Conservation (phyloP, 2,113 vertebrate genomes). For the Cariama cristata region DNA sequence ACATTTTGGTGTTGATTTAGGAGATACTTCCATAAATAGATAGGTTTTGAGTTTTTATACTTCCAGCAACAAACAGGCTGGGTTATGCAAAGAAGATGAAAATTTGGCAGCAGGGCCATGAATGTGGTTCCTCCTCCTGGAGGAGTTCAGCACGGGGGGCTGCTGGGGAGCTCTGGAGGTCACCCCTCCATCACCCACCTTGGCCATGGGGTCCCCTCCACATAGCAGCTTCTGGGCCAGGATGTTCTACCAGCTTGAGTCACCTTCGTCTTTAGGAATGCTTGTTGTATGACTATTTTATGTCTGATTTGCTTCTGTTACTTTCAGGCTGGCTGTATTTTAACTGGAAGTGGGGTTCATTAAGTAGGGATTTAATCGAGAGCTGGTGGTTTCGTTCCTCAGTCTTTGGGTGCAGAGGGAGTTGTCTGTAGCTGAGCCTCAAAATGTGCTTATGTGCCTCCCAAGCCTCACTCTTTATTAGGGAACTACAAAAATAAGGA, state of each 20-base stretch:
- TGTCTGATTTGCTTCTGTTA: not conserved
- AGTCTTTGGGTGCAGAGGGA: not conserved
- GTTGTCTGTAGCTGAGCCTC: not conserved
- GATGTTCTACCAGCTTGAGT: not conserved
- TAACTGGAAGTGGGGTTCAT: slow-evolving; percentile 20
- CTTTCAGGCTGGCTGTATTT: not conserved
- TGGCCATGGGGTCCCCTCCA: fast-evolving
- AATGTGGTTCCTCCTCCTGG: not conserved
- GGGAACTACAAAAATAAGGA: not conserved
- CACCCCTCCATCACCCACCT: not conserved
- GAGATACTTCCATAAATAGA: not conserved
- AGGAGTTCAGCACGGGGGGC: fast-evolving
- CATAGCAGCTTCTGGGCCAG: not conserved
- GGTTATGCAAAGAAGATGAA: not conserved
- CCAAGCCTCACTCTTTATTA: not conserved
- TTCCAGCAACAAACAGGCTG: not conserved
- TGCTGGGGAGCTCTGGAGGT: not conserved
- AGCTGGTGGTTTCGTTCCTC: not conserved
- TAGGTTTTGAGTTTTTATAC: not conserved
- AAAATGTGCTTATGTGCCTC: not conserved
- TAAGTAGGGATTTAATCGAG: slow-evolving; percentile 3
- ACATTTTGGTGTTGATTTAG: not conserved
- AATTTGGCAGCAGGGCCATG: not conserved
- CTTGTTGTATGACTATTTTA: not conserved
- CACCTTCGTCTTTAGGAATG: not conserved